Conservation (phyloP, 1,140 invertebrate genomes). For the Cyclargus thomasi region DNA sequence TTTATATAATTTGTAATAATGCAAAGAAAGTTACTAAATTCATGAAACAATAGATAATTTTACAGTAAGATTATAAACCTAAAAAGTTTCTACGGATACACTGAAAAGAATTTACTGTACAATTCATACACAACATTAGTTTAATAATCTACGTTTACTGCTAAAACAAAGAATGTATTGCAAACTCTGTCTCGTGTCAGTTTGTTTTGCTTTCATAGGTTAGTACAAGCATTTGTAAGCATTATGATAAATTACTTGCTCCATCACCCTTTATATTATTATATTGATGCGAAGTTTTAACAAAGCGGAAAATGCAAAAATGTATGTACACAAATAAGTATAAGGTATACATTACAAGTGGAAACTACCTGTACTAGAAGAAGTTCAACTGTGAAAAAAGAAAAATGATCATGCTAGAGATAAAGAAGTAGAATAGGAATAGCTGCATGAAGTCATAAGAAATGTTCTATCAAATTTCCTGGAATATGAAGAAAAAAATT, state of each 20-base stretch:
- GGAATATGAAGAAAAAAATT: slow-evolving; percentile 76
- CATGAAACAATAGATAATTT: too few species aligned
- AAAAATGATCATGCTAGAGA: slow-evolving; percentile 67
- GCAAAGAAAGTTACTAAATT: too few species aligned
- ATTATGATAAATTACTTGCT: slow-evolving; percentile 46
- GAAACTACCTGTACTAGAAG: slow-evolving; percentile 66
- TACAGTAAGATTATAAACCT: too few species aligned
- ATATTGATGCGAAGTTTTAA: slow-evolving; percentile 27
- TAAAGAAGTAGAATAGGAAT: slow-evolving; percentile 58
- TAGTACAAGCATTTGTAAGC: slow-evolving; percentile 49
- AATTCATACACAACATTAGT: not conserved
- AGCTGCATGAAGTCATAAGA: slow-evolving; percentile 71
- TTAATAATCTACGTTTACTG: not conserved
- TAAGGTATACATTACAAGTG: slow-evolving; percentile 39
- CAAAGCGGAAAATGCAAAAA: slow-evolving; percentile 20
- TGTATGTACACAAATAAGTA: slow-evolving; percentile 54
- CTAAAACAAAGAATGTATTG: slow-evolving; percentile 27
- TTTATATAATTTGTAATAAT: too few species aligned
- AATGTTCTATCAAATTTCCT: slow-evolving; percentile 70
- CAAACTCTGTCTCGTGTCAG: slow-evolving; percentile 72
- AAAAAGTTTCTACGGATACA: not conserved
- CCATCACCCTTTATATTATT: slow-evolving; percentile 51
- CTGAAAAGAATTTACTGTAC: not conserved
- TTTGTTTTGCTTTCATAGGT: slow-evolving; percentile 53
- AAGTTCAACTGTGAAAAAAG: slow-evolving; percentile 63